Base-by-base conservation (phyloP, 2,888 invertebrate species). In the Ptychoptera albimana region DNA sequence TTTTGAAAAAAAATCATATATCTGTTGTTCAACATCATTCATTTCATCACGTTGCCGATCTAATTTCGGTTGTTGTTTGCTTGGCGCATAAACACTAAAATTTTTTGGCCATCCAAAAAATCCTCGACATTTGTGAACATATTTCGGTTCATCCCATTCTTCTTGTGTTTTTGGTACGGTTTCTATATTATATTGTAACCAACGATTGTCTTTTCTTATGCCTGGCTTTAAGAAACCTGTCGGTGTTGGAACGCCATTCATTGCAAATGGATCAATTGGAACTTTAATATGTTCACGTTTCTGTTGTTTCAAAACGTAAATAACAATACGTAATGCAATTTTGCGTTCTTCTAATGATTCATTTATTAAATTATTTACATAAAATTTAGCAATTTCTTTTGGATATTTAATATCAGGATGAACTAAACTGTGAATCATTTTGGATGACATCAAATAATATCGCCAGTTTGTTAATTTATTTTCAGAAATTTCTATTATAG, bases 271-370 rank as follows among this genome's bases (percentile, higher is more conserved):
- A 55, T 81, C 73, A 14, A 81, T 64, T 7, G 56, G 53, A 1
- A 75, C 60, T 57, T 75, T 79, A 49, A 70, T 67, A 53, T 80
- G 74, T 46, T 71, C 66, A 14, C 75, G 69, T 57, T 87, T 87
- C 53, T 80, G 75, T 56, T 85, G 84, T 45, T 79, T 75, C 47
- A 86, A 63, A 45, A 79, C 71, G 52, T 71, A 79, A 37, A 75
- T 68, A 29, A 79, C 61, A 1, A 77, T 70, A 23, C 70, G 68
- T 8, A 77, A 63, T 0, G 82, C 77, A n/a, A 75, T 67, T 64
- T 83, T 80, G 31, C 92, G 71, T 29, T 88, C 78, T n/a, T 73
- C 70, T 29, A 89, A 68, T n/a, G 84, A 78, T 54, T 91, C 89
- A 61, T 82, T 77, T 3, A 84, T 67, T 0, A 85, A 67, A 4